phyloP scores from a whole-genome alignment of 2,797 vertebrate species.

The Enteromius viviparus region DNA sequence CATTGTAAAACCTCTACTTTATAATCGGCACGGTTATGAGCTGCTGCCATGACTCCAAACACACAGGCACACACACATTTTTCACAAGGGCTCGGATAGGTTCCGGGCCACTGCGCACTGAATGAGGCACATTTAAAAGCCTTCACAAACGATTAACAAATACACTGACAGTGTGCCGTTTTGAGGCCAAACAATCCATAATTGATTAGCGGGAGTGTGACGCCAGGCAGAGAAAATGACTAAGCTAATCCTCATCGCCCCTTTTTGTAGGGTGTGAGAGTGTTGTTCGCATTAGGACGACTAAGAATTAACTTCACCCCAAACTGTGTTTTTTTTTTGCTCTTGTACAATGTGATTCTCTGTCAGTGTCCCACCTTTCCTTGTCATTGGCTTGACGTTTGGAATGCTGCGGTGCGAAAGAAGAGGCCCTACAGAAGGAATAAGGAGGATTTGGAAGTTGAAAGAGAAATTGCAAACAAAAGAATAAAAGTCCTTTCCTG shows the following conservation, averaged over 20 bases:
- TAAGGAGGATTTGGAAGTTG: constrained; percentile 38
- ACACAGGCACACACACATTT: constrained; percentile 41
- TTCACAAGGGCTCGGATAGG: constrained; percentile 44
- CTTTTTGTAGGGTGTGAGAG: constrained; percentile 63
- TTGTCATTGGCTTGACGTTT: constrained; percentile 77
- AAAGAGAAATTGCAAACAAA: constrained; percentile 65
- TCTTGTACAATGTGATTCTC: constrained; percentile 24
- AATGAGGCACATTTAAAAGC: constrained; percentile 70
- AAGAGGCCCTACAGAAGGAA: constrained; percentile 51
- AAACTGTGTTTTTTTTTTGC: constrained; percentile 32
- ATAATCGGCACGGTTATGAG: constrained; percentile 34
- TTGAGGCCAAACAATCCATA: constrained; percentile 75
- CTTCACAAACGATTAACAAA: constrained; percentile 79
- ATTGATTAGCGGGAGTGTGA: constrained; percentile 81
- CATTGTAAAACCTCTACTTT: constrained; percentile 42
- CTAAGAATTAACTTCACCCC: constrained; percentile 43
- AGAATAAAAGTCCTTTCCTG: constrained; percentile 65
- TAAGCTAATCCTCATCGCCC: constrained; percentile 77
- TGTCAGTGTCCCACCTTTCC: constrained; percentile 13
- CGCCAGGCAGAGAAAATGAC: constrained; percentile 78
- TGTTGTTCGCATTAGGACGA: constrained; percentile 44
- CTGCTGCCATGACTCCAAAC: constrained; percentile 28
- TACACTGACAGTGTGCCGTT: constrained; percentile 72
- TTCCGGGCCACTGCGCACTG: constrained; percentile 56
- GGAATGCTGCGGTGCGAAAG: constrained; percentile 69